Evolutionary conservation across 2,113 vertebrate genomes (phyloP).

Genomic region (Macroglossus sobrinus): DNA sequence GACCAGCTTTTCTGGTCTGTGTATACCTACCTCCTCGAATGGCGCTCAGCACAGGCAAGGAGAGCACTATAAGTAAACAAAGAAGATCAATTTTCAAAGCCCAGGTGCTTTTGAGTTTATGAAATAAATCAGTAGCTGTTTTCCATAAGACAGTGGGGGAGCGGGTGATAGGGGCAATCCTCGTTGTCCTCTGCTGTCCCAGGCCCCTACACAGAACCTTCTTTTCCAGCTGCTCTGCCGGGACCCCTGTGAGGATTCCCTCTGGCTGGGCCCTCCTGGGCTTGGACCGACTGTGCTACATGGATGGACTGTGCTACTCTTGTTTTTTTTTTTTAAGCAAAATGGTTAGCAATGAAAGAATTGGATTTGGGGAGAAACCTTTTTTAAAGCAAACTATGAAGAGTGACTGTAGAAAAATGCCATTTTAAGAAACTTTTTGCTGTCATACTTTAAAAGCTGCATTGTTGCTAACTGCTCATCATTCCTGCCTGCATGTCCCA

Average conservation of each 20-base stretch:
- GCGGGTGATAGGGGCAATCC: neutral
- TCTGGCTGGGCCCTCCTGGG: neutral
- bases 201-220: neutral
- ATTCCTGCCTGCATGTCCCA: neutral
- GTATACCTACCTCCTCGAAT: neutral
- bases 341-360: neutral
- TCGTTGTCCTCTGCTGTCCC: neutral
- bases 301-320: neutral
- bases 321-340: neutral
- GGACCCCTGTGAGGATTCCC: neutral
- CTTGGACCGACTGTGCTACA: neutral
- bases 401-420: neutral
- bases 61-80: neutral
- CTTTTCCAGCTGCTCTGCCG: neutral
- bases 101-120: neutral
- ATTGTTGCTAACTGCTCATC: neutral
- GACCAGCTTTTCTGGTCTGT: neutral
- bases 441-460: neutral
- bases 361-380: neutral
- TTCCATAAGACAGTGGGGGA: neutral
- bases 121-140: neutral
- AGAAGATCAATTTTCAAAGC: neutral
- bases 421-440: neutral
- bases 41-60: neutral
- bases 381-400: neutral